Evolutionary conservation across 37 sponge, comb jelly and placozoan species (phyloP), one percentile per base, ranked within the genome.

Genomic region (Eunapius fragilis): DNA sequence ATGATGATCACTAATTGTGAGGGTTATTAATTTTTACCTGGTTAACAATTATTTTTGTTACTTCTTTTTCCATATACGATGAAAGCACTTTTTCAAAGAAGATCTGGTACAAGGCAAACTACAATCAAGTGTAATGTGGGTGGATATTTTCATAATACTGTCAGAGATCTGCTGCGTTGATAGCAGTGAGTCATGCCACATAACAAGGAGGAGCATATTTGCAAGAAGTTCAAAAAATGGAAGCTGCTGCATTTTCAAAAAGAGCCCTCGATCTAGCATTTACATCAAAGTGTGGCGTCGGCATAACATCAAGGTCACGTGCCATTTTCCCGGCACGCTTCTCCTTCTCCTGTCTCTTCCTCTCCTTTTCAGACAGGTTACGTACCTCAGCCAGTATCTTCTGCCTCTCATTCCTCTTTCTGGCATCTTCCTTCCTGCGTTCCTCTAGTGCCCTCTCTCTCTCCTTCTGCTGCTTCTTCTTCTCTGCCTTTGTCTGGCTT

Each of bases 241-340:
- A 68, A 75, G 88, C 82, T 30, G 88, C 82, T 17, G 88, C 82
- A 69, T 82, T 76, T 17, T 81, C 82, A 22, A 87, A 82, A 48
- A 87, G 75, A 23, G 88, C 88, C 37, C 82, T 82, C 68, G 87
- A 80, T 26, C 68, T 70, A 2, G 25, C 84, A 45, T 28, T 27
- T 0, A 58, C 58, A 58, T 58, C 58, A 58, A 58, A 50, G 34
- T 37, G 80, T 2, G 5, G 82, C 67, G 68, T 24, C 49, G 48
- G 23, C 77, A 69, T 49, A 10, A 82, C 11, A 24, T 87, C 82
- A 25, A 82, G 88, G 31, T 73, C 35, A 0, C 70, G 76, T 33
- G 82, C 81, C 7, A 81, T 68, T 34, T 87, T 82, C 31, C 72
- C 38, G 28, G 35, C 30, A 23, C 77, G 47, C 12, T 88, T n/a